Evolutionary conservation across 2,113 vertebrate genomes (phyloP).

Genomic region (Mustela nigripes): DNA sequence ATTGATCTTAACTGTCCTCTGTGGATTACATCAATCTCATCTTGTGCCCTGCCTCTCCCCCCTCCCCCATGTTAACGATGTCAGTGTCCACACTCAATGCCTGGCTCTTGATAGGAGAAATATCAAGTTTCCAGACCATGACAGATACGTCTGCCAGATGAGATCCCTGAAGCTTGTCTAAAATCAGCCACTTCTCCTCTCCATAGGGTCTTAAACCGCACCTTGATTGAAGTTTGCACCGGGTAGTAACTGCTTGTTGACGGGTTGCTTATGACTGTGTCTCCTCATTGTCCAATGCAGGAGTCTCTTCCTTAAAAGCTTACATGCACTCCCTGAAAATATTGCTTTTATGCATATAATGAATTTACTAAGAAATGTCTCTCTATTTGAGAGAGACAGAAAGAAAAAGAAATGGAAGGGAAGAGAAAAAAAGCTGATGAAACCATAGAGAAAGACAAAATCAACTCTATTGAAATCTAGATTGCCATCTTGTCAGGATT

Average conservation of each 20-base stretch:
- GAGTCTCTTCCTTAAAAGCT: slow-evolving; percentile 43
- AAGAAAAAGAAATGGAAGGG: slow-evolving; percentile 42
- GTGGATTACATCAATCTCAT: not conserved
- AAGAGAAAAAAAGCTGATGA: slow-evolving; percentile 70
- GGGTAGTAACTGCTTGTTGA: slow-evolving; percentile 37
- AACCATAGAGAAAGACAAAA: slow-evolving; percentile 75
- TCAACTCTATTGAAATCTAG: slow-evolving; percentile 73
- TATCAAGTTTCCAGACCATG: slow-evolving; percentile 12
- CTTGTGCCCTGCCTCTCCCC: not conserved
- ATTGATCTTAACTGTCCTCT: not conserved
- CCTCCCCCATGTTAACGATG: not conserved
- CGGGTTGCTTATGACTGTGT: not conserved
- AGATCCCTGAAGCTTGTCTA: slow-evolving; percentile 34
- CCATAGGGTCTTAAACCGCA: not conserved
- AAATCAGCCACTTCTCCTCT: slow-evolving; percentile 24
- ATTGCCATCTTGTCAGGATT: slow-evolving; percentile 79
- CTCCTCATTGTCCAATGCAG: not conserved
- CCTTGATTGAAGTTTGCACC: not conserved
- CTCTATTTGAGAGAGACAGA: slow-evolving; percentile 52
- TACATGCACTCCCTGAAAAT: not conserved
- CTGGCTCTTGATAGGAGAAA: slow-evolving; percentile 61
- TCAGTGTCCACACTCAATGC: not conserved
- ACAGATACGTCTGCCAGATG: slow-evolving; percentile 48
- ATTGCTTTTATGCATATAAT: slow-evolving; percentile 42
- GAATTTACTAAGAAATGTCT: slow-evolving; percentile 51